A percentile compares a stretch with the other conserved stretches of the same genome.
These are phyloP conservation scores for Odontamblyopus rebecca DNA, from an alignment of 2,797 vertebrate species.

Conservation along the genomic window DNA sequence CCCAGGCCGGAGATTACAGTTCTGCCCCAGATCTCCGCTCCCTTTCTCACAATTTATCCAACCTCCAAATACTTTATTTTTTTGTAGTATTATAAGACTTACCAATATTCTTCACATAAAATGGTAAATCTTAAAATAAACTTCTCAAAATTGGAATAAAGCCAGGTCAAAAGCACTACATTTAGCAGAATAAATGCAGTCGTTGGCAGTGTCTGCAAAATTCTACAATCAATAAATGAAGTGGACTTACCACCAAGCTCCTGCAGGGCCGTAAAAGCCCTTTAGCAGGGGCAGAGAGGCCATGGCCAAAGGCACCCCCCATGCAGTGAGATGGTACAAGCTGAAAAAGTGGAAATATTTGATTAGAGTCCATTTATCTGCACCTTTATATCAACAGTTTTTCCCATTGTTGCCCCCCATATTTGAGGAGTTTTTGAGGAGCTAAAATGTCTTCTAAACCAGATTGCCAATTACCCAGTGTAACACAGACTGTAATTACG, in stretches of 20 bases:
- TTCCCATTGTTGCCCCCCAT: slow-evolving; percentile 29
- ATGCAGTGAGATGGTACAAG: slow-evolving; percentile 76
- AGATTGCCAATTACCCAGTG: slow-evolving; percentile 48
- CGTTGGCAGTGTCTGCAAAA: slow-evolving; percentile 23
- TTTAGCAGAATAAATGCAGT: slow-evolving; percentile 34
- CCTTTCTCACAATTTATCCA: slow-evolving; percentile 42
- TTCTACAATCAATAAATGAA: background rate
- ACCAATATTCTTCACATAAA: slow-evolving; percentile 50
- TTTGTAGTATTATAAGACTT: slow-evolving; percentile 37
- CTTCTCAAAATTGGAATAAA: slow-evolving; percentile 34
- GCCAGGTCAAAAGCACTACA: slow-evolving; percentile 34
- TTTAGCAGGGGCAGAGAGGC: slow-evolving; percentile 74
- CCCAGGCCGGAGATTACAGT: slow-evolving; percentile 70
- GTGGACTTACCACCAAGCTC: slow-evolving; percentile 76
- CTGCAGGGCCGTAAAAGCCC: slow-evolving; percentile 80
- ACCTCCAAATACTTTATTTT: slow-evolving; percentile 48
- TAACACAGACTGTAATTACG: slow-evolving; percentile 57
- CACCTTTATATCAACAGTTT: background rate
- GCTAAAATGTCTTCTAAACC: slow-evolving; percentile 48
- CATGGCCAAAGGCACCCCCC: slow-evolving; percentile 77
- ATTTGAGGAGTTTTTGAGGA: slow-evolving; percentile 57
- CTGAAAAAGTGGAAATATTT: slow-evolving; percentile 61
- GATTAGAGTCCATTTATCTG: slow-evolving; percentile 18
- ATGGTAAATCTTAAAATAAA: slow-evolving; percentile 33
- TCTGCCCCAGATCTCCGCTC: slow-evolving; percentile 73